Evolutionary conservation across 1,140 invertebrate species (phyloP), one percentile per base, ranked within the genome.

Genomic region (Zaprionus camerounensis): DNA sequence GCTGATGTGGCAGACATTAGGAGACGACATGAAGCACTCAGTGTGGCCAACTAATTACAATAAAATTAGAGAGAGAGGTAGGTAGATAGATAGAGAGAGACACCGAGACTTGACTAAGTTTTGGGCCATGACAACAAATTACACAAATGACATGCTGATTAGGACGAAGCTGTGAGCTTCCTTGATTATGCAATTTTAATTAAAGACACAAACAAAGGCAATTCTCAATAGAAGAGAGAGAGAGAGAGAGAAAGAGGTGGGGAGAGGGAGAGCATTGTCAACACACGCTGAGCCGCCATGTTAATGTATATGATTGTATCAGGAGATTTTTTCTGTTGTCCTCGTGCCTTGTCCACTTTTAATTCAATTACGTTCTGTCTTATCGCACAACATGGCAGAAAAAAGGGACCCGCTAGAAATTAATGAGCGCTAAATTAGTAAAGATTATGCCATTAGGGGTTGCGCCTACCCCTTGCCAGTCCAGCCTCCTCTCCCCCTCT

Each of bases 371-470:
- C 77, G 78, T 71, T 70, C 76, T 57, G 76, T 77, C 71, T 73
- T 82, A 88, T 84, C 81, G 72, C 67, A 51, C 63, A 53, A 24
- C 24, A 49, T 51, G 59, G 38, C 36, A 44, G 22, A 31, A 13
- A 28, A 64, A 51, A 71, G 68, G 68, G 53, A 56, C 69, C 73
- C 77, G 84, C 78, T 78, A 76, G 84, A 86, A 91, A 86, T 91
- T 86, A 91, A 91, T 90, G 90, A 91, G 90, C 74, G 90, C 90
- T 86, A 91, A 91, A 91, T 91, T 91, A 90, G 85, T 83, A 67
- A 76, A 91, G 85, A 91, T 91, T 90, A 91, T 86, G 87, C 78
- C 82, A 90, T 88, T 88, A 88, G 79, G 86, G 82, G 81, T 76
- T 36, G 84, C 68, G 46, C 17, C 57, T 62, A 56, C 34, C 41